Conservation (phyloP, 2,888 invertebrate genomes). For the Drosophila atripex region DNA sequence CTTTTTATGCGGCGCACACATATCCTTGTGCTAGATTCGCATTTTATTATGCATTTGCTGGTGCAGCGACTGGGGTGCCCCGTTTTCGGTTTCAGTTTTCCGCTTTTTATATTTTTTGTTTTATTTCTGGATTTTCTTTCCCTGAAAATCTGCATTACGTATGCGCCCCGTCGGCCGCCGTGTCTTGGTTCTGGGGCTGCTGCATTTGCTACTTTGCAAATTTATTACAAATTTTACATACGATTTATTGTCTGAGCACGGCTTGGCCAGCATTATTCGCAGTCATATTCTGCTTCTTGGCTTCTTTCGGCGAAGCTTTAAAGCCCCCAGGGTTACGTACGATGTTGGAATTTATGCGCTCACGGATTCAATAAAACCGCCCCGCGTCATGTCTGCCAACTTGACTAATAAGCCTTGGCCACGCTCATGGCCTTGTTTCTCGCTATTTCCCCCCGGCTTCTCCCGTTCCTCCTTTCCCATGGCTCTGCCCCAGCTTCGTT, state of each 20-base stretch:
- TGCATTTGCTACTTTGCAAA: constrained; percentile 72
- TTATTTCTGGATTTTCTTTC: constrained; percentile 16
- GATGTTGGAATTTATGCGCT: constrained; percentile 29
- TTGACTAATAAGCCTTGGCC: constrained; percentile 69
- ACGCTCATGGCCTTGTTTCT: constrained; percentile 43
- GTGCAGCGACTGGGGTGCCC: constrained; percentile 37
- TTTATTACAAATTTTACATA: constrained; percentile 78
- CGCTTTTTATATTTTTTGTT: neutral
- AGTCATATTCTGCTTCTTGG: constrained; percentile 50
- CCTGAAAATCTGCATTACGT: constrained; percentile 60
- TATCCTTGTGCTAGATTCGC: constrained; percentile 62
- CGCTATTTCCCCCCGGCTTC: too few species aligned
- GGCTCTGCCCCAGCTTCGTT: constrained; percentile 25
- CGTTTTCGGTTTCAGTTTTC: constrained; percentile 2
- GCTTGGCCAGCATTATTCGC: constrained; percentile 25
- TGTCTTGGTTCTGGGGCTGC: constrained; percentile 55
- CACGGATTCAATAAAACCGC: constrained; percentile 63
- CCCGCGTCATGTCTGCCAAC: constrained; percentile 51
- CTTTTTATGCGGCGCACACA: constrained; percentile 29
- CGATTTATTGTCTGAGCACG: constrained; percentile 74
- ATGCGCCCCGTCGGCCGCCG: constrained; percentile 64
- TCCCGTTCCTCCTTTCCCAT: neutral
- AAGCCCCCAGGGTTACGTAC: constrained; percentile 35
- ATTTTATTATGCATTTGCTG: constrained; percentile 70
- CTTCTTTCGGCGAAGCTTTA: constrained; percentile 17